phyloP scores from a whole-genome alignment of 2,113 vertebrate genomes.

The Sturnus vulgaris region DNA sequence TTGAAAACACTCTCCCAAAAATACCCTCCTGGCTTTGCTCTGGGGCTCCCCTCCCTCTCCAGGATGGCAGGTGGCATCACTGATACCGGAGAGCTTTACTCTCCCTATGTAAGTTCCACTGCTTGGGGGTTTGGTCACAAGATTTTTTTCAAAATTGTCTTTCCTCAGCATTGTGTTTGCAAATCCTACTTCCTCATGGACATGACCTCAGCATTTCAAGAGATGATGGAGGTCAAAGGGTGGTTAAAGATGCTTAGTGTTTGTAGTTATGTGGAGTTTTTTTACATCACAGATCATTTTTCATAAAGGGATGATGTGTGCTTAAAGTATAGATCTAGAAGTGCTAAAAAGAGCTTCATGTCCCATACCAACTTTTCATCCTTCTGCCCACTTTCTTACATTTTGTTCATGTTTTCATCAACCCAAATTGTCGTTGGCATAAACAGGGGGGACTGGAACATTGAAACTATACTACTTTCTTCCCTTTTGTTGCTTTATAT shows the following conservation, averaged over 20 bases:
- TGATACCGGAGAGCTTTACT: constrained; percentile 92
- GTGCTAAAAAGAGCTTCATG: background rate
- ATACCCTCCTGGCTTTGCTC: background rate
- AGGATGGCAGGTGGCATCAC: constrained; percentile 93
- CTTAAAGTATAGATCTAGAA: background rate
- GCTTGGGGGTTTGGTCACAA: background rate
- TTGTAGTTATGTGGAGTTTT: rapidly evolving
- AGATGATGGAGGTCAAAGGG: background rate
- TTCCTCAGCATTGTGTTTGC: background rate
- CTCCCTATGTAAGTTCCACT: constrained; percentile 87
- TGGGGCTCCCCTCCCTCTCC: background rate
- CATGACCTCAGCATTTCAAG: background rate
- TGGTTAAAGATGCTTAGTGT: background rate
- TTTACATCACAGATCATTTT: background rate
- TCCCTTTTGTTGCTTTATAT: background rate
- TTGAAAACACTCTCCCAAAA: background rate
- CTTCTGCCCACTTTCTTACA: background rate
- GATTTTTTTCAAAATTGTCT: background rate
- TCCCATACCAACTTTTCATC: background rate
- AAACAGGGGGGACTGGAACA: background rate
- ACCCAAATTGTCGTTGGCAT: background rate
- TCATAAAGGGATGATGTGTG: background rate
- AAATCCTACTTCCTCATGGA: background rate
- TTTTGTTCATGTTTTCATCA: background rate
- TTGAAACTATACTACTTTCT: background rate